Conservation (phyloP, 1,140 invertebrate species). For the Drosophila auraria region DNA sequence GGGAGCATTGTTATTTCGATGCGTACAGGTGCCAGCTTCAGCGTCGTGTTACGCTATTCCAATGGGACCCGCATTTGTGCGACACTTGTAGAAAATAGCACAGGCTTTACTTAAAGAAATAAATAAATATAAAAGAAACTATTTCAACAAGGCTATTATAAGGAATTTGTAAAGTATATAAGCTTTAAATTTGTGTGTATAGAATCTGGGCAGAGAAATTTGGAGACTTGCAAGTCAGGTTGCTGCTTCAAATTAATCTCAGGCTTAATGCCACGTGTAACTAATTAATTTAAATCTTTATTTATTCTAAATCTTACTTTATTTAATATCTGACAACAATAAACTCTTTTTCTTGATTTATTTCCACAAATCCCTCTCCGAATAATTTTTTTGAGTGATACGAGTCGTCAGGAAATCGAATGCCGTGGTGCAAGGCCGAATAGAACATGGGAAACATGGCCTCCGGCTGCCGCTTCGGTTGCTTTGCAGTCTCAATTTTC, state of each 20-base stretch:
- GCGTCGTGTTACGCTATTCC: slow-evolving; percentile 3
- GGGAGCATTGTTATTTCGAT: slow-evolving; percentile 5
- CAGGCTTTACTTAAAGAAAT: too few relatives aligned
- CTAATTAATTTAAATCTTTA: background rate
- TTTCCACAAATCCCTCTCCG: background rate
- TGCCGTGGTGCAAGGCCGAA: slow-evolving; percentile 21
- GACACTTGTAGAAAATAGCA: background rate
- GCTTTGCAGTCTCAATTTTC: slow-evolving; percentile 26
- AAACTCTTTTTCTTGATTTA: background rate
- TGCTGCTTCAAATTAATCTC: too few relatives aligned
- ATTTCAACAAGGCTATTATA: too few relatives aligned
- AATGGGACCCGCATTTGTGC: background rate
- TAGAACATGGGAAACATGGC: slow-evolving; percentile 1
- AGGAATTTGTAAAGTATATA: too few relatives aligned
- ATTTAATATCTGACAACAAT: too few relatives aligned
- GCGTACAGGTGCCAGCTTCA: slow-evolving; percentile 2
- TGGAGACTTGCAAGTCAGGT: too few relatives aligned
- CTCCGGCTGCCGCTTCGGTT: background rate
- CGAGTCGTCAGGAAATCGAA: slow-evolving; percentile 33
- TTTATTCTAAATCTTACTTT: background rate
- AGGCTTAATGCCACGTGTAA: too few relatives aligned
- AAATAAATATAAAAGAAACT: too few relatives aligned
- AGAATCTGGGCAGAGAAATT: too few relatives aligned
- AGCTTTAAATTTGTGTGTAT: too few relatives aligned
- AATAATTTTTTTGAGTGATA: background rate